These are phyloP conservation scores for Excalfactoria chinensis DNA, from an alignment of 2,113 vertebrate species.

Conservation along the genomic window DNA sequence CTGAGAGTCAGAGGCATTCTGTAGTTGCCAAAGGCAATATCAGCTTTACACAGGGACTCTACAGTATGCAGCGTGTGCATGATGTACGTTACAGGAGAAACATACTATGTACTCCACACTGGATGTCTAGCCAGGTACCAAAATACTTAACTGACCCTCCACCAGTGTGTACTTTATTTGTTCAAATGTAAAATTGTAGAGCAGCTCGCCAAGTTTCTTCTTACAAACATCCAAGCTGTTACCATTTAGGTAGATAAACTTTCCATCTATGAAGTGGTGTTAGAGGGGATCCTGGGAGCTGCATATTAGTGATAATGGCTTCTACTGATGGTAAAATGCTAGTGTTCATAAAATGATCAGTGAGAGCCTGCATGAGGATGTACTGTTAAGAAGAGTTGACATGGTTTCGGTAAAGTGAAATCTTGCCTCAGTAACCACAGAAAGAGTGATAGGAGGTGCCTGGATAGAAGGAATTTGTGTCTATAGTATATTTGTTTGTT, in stretches of 20 bases:
- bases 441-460: neutral
- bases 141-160: neutral
- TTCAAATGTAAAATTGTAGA: neutral
- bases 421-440: neutral
- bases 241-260: neutral
- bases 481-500: neutral
- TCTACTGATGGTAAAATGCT: neutral
- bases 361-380: neutral
- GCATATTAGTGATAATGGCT: neutral
- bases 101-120: neutral
- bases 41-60: slow-evolving; percentile 32
- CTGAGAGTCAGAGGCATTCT: slow-evolving; percentile 39
- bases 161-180: neutral
- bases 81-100: neutral
- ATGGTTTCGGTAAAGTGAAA: neutral
- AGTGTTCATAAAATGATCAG: neutral
- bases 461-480: neutral
- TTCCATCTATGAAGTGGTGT: neutral
- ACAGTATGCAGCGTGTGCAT: neutral
- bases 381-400: neutral
- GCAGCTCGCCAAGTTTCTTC: neutral
- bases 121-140: neutral
- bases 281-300: neutral
- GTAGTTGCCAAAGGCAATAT: slow-evolving; percentile 62
- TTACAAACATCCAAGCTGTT: neutral